Conservation (phyloP, 2,113 vertebrate species). For the Phasianus colchicus region DNA sequence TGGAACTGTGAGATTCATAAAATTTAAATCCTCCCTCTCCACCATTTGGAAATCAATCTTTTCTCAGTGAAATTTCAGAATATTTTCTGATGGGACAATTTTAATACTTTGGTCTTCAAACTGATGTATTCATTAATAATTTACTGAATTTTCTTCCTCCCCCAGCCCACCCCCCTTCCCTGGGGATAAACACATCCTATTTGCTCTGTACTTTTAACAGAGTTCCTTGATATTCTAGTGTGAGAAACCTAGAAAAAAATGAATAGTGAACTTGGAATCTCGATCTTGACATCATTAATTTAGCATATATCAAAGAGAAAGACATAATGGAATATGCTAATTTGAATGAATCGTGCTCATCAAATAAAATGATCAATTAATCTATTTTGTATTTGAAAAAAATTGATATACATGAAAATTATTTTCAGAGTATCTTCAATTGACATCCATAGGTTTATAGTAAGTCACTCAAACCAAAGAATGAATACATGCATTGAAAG, state of each 20-base stretch:
- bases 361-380: neutral
- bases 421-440: neutral
- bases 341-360: neutral
- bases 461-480: neutral
- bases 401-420: neutral
- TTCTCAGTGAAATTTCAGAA: neutral
- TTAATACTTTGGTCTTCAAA: neutral
- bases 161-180: too few relatives aligned
- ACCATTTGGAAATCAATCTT: neutral
- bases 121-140: fast-evolving
- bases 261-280: neutral
- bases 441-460: neutral
- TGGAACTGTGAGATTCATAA: neutral
- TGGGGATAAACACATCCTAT: neutral
- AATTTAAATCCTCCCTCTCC: neutral
- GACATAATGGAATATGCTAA: neutral
- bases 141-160: too few relatives aligned
- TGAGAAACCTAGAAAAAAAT: neutral
- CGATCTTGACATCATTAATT: neutral
- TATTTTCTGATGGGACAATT: neutral
- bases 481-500: neutral
- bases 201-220: neutral
- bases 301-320: neutral
- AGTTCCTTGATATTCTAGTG: neutral
- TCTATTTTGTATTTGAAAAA: neutral